Evolutionary conservation across 2,888 invertebrate species (phyloP), one percentile per base, ranked within the genome.

Genomic region (Papilio protenor): DNA sequence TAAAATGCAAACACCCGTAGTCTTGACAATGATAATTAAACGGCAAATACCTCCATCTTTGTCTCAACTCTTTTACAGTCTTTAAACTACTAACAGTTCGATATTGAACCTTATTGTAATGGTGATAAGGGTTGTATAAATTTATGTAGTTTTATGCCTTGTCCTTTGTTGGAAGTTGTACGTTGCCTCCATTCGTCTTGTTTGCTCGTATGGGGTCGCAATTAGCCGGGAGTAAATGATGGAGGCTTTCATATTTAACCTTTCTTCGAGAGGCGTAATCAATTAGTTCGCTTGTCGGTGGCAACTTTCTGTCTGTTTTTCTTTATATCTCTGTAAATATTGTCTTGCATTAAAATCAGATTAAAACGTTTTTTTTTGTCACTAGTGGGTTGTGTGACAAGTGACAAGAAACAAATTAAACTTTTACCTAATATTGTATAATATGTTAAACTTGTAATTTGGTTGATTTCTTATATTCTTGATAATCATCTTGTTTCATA

Each of bases 11-110:
- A 83, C 80, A 83, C 79, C 76, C 77, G 78, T 76, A 87, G 87
- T 86, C 87, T 90, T 87, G 88, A 89, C 91, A 90, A 90, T 91
- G 91, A 88, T 90, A 91, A 91, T 91, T 90, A 90, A 92, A 91
- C 89, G 86, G 85, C 87, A 87, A 73, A 72, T 81, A 89, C 89
- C 87, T 87, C 89, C 88, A 89, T 90, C 90, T 90, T 87, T 90
- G 89, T 91, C 89, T 87, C 89, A 86, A 87, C 83, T 82, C 80
- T 80, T 8, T 40, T 76, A 61, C 71, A 21, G 6, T 12, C 77
- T 79, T 76, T 78, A 75, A 69, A 40, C 21, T n/a, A 23, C 47
- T 27, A 40, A n/a, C 12, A 74, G 77, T 74, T 79, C 75, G 18
- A 85, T 85, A 81, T 78, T 82, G 52, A 81, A 76, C 85, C 80